Conservation (phyloP, 2,888 invertebrate species). For the Loripinus fragilis region DNA sequence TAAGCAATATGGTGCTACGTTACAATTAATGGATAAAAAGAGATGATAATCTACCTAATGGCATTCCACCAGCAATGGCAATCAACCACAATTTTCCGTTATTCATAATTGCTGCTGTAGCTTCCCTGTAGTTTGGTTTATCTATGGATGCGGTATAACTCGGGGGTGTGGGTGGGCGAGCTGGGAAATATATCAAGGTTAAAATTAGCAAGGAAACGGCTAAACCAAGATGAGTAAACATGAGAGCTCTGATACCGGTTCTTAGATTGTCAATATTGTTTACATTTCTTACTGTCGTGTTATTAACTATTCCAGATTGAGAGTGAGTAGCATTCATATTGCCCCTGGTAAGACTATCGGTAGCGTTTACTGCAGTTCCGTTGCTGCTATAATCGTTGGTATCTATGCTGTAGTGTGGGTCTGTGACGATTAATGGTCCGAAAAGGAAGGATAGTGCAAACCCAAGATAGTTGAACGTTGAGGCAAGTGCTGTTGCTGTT, state of each 20-base stretch:
- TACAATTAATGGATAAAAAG: too few species aligned
- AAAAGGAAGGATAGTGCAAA: constrained; percentile 47
- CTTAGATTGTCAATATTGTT: constrained; percentile 26
- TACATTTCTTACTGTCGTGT: background rate
- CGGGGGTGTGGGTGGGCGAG: constrained; percentile 72
- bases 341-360: background rate
- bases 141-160: constrained; percentile 69
- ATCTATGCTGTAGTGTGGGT: constrained; percentile 19
- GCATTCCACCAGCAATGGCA: constrained; percentile 30
- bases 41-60: constrained; percentile 25
- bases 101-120: constrained; percentile 12
- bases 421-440: constrained; percentile 43
- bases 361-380: too few species aligned
- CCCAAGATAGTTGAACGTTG: constrained; percentile 43
- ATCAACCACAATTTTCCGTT: constrained; percentile 49
- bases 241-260: constrained; percentile 27
- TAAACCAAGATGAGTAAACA: constrained; percentile 24
- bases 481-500: constrained; percentile 74
- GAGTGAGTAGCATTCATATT: background rate
- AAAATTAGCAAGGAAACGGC: constrained; percentile 47
- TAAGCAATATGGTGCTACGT: too few species aligned
- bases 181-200: constrained; percentile 73
- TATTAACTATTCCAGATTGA: background rate
- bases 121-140: constrained; percentile 64
- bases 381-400: background rate